Percentiles rank a stretch among this genome's conserved stretches.
phyloP scores from a whole-genome alignment of 2,797 vertebrate species.

The Sebastes minor region DNA sequence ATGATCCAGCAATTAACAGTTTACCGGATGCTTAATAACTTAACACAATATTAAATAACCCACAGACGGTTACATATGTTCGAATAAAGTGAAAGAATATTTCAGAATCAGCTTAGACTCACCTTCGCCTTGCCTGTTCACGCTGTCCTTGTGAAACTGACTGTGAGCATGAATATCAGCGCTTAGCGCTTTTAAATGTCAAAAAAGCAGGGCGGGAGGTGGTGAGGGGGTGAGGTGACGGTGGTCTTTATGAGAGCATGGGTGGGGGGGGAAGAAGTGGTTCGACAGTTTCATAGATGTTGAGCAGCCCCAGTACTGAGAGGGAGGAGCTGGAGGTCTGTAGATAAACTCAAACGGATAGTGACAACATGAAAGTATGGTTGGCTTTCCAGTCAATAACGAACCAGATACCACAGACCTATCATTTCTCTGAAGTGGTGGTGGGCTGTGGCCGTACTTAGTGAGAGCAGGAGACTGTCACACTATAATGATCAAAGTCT shows the following conservation, averaged over 20 bases:
- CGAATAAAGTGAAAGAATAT: not conserved
- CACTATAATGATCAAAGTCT: not conserved
- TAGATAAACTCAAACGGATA: not conserved
- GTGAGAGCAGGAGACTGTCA: not conserved
- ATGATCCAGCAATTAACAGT: not conserved
- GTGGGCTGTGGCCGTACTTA: not conserved
- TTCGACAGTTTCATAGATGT: constrained; percentile 4
- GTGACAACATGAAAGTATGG: not conserved
- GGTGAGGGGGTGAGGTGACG: constrained; percentile 16
- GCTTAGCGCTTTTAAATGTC: not conserved
- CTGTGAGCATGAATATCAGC: not conserved
- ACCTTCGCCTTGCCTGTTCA: constrained; percentile 35
- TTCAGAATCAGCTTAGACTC: constrained; percentile 2
- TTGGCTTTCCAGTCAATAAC: constrained; percentile 47
- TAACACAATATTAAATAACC: not conserved
- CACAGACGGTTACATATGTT: not conserved
- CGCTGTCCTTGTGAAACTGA: constrained; percentile 13
- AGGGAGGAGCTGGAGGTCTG: constrained; percentile 24
- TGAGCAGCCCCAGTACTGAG: not conserved
- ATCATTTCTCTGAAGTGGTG: constrained; percentile 61
- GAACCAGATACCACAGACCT: constrained; percentile 31
- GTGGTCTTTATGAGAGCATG: constrained; percentile 37
- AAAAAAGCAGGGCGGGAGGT: not conserved
- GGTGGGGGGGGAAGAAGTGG: not conserved
- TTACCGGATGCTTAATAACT: not conserved